Percentiles rank a stretch among this genome's conserved stretches.
Conservation (phyloP, 2,797 vertebrate genomes). For the Eospalax fontanierii region DNA sequence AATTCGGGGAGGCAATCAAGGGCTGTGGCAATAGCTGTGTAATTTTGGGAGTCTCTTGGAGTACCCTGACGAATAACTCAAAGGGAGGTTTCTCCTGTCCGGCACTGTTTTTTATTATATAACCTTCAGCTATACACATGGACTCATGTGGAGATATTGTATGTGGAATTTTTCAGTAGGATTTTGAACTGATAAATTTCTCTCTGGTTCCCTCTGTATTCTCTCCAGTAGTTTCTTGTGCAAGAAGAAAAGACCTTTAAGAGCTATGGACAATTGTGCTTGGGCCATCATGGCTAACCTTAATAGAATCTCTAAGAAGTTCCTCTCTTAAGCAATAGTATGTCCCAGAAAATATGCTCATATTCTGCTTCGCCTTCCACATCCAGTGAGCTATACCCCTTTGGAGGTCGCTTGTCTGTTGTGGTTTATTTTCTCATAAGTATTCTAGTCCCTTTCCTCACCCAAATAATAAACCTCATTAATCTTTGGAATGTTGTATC, state of each 20-base stretch:
- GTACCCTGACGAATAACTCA: no score
- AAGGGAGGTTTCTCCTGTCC: no score
- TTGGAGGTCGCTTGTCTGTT: not conserved
- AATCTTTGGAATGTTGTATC: not conserved
- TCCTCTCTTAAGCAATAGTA: not conserved
- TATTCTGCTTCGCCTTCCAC: not conserved
- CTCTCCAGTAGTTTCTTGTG: not conserved
- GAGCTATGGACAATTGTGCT: not conserved
- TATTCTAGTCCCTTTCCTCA: not conserved
- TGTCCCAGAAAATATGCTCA: slow-evolving; percentile 8
- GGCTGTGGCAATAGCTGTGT: no score
- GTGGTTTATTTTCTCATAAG: not conserved
- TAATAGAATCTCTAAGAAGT: not conserved
- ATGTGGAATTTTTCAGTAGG: no score
- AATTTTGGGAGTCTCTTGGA: no score
- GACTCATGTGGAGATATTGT: no score
- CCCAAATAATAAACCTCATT: not conserved
- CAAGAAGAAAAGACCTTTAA: not conserved
- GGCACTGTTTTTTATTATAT: no score
- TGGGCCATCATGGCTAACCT: not conserved
- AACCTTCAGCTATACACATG: no score
- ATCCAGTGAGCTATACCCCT: not conserved
- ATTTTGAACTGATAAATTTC: no score
- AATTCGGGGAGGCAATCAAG: no score
- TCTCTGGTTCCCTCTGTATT: not conserved